Conservation (phyloP, 2,113 vertebrate genomes). For the Abramis brama region DNA sequence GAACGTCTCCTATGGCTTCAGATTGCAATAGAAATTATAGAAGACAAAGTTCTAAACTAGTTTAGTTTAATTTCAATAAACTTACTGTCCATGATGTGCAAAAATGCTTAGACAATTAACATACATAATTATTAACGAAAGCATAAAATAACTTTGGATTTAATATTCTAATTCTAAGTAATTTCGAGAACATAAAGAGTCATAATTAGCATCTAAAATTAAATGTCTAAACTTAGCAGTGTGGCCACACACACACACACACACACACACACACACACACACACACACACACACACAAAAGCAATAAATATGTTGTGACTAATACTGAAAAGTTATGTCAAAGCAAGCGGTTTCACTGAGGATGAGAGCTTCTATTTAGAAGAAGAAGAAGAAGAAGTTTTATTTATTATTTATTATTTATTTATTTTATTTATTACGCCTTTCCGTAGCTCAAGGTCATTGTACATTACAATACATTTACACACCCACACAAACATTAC, state of each 20-base stretch:
- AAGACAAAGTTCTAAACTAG: neutral
- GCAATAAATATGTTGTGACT: neutral
- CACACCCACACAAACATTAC: too few relatives aligned
- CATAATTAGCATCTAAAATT: neutral
- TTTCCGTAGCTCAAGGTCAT: too few relatives aligned
- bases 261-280: too few relatives aligned
- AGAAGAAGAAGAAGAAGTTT: too few relatives aligned
- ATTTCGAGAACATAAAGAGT: neutral
- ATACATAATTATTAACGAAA: neutral
- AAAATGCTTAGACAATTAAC: neutral
- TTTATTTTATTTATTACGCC: too few relatives aligned
- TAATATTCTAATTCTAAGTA: neutral
- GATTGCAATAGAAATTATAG: neutral
- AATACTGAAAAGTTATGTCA: neutral
- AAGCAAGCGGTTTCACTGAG: neutral
- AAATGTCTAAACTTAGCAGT: constrained; percentile 2
- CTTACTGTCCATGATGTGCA: neutral
- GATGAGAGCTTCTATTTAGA: neutral
- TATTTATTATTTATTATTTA: too few relatives aligned
- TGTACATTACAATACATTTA: too few relatives aligned
- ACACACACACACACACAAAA: too few relatives aligned
- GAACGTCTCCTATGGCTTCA: neutral
- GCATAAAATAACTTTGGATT: neutral
- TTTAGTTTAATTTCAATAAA: neutral
- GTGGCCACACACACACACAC: neutral